phyloP scores from a whole-genome alignment of 2,797 vertebrate genomes.

The Sebastes reedi region DNA sequence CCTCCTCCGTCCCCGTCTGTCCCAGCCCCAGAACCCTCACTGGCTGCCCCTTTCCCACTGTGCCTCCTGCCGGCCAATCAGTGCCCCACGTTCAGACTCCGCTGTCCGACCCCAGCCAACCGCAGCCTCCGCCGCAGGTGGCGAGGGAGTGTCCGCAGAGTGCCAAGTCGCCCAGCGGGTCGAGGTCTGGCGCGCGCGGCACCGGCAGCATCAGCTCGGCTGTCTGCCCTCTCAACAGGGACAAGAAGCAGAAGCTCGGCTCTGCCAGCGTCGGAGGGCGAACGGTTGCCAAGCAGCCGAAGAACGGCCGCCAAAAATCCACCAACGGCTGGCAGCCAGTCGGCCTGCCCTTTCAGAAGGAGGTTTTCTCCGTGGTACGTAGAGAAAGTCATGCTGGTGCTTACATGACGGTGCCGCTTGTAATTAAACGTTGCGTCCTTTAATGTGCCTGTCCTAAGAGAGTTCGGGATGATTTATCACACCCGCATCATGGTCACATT shows the following conservation, averaged over 20 bases:
- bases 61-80: slow-evolving; percentile 93
- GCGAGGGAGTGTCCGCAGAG: slow-evolving; percentile 94
- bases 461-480: slow-evolving; percentile 2
- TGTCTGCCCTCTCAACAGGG: slow-evolving; percentile 86
- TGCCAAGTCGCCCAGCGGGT: slow-evolving; percentile 93
- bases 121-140: slow-evolving; percentile 86
- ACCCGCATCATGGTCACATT: neutral
- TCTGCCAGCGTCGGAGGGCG: slow-evolving; percentile 79
- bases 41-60: slow-evolving; percentile 93
- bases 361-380: slow-evolving; percentile 96
- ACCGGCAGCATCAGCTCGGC: slow-evolving; percentile 72
- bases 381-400: slow-evolving; percentile 39
- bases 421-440: slow-evolving; percentile 39
- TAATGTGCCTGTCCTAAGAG: slow-evolving; percentile 7
- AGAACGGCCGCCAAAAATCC: slow-evolving; percentile 87
- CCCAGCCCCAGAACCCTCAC: slow-evolving; percentile 91
- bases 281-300: slow-evolving; percentile 89
- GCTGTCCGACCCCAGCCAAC: slow-evolving; percentile 87
- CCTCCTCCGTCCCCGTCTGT: slow-evolving; percentile 89
- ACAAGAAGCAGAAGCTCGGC: slow-evolving; percentile 88
- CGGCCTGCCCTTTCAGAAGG: slow-evolving; percentile 92
- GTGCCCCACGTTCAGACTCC: slow-evolving; percentile 93
- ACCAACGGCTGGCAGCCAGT: slow-evolving; percentile 97
- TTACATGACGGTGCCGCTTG: slow-evolving; percentile 11
- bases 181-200: slow-evolving; percentile 87